Percentiles rank a stretch among this genome's conserved stretches.
Evolutionary conservation across 2,888 invertebrate genomes (phyloP).

Genomic region (Noctua janthe): DNA sequence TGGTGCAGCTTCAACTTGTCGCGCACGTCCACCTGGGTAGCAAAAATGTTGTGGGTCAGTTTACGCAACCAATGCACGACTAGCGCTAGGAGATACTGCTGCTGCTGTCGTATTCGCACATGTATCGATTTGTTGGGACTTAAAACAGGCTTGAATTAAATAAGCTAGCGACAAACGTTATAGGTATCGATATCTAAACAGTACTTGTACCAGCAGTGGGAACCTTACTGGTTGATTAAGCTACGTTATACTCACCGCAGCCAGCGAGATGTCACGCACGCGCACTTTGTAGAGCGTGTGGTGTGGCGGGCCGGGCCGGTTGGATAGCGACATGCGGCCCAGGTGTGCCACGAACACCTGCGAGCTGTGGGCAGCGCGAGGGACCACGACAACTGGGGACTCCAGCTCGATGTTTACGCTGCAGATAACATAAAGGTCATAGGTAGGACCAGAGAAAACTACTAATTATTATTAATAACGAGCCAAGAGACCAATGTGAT

Average conservation of each 20-base stretch:
- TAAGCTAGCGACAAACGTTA: too few relatives aligned
- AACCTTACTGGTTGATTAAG: too few relatives aligned
- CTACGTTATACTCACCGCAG: conserved; percentile 87
- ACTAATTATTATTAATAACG: too few relatives aligned
- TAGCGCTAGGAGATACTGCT: conserved; percentile 52
- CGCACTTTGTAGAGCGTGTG: conserved; percentile 91
- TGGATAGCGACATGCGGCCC: conserved; percentile 94
- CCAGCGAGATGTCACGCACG: conserved; percentile 96
- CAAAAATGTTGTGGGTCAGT: conserved; percentile 60
- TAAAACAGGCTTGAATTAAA: too few relatives aligned
- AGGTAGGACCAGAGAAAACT: too few relatives aligned
- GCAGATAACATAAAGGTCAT: neutral
- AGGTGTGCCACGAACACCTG: conserved; percentile 98
- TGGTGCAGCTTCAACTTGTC: conserved; percentile 75
- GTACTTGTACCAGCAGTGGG: too few relatives aligned
- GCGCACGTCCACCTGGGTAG: conserved; percentile 82
- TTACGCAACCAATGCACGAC: neutral
- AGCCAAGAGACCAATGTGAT: neutral
- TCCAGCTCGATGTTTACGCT: conserved; percentile 94
- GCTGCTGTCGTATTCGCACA: too few relatives aligned
- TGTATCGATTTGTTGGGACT: too few relatives aligned
- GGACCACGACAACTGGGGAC: conserved; percentile 97
- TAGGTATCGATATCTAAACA: too few relatives aligned
- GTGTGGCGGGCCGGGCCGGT: conserved; percentile 82
- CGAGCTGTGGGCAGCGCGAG: conserved; percentile 93